A percentile compares a stretch with the other conserved stretches of the same genome.
phyloP scores from a whole-genome alignment of 1,140 invertebrate species.

The Sesamia nonagrioides region DNA sequence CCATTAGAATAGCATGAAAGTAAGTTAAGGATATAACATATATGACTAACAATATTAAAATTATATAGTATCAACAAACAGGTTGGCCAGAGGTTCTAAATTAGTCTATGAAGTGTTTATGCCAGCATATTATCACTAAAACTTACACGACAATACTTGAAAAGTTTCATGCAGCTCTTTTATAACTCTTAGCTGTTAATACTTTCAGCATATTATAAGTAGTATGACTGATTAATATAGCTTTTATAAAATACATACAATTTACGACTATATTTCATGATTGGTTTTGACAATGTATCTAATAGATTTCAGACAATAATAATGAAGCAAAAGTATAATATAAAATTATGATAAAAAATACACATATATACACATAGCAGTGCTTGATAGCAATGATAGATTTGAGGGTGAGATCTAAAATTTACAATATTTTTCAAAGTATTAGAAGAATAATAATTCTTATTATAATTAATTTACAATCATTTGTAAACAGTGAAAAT shows the following conservation, averaged over 20 bases:
- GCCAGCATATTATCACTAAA: background rate
- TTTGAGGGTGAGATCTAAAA: slow-evolving; percentile 20
- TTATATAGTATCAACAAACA: slow-evolving; percentile 12
- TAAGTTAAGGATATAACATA: slow-evolving; percentile 16
- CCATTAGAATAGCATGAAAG: slow-evolving; percentile 37
- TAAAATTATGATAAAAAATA: background rate
- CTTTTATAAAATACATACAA: slow-evolving; percentile 10
- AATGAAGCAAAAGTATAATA: background rate
- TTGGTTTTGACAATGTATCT: slow-evolving; percentile 5
- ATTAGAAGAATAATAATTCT: background rate
- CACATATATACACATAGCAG: slow-evolving; percentile 11
- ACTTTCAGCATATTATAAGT: slow-evolving; percentile 6
- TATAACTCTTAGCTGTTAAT: background rate
- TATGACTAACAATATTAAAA: slow-evolving; percentile 29
- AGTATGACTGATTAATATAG: background rate
- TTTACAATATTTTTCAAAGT: slow-evolving; percentile 1
- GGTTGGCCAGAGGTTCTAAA: slow-evolving; percentile 9
- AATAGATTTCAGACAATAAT: background rate
- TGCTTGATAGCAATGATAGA: slow-evolving; percentile 37
- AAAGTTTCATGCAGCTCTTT: slow-evolving; percentile 1
- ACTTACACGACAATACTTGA: slow-evolving; percentile 25
- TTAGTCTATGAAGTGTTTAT: slow-evolving; percentile 13
- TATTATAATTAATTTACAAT: slow-evolving; percentile 5
- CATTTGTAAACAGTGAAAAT: slow-evolving; percentile 14
- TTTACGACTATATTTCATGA: background rate